Base-by-base conservation (phyloP, 2,888 invertebrate species). In the Torymus auratus region DNA sequence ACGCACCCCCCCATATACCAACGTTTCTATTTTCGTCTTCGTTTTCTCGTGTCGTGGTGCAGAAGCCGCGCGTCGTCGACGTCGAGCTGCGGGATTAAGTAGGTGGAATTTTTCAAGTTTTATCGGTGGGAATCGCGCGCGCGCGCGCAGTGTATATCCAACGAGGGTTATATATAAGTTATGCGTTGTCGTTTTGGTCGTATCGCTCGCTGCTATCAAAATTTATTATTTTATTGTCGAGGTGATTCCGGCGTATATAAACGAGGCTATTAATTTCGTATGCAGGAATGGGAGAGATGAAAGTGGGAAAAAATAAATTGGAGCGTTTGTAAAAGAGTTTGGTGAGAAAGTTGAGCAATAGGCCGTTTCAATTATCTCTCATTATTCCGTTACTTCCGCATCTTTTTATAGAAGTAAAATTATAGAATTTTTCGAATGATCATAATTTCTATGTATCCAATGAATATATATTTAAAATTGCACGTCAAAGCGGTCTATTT, bases 31-130 rank as follows among this genome's bases (percentile, higher is more conserved):
- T 74, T 72, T 69, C 73, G 11, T 61, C 56, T 67, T 56, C 41
- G 1, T 64, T 28, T 7, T 52, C 23, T 64, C 28, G 52, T 61
- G 52, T 52, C 52, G 41, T 55, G 28, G 61, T 2, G 3, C 50
- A 23, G 70, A 65, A 68, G 50, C 53, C 41, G 15, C 20, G 10
- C 12, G 64, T 23, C 15, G 15, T 14, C 50, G 68, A 62, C 53
- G 14, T 58, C 20, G 17, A 41, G 41, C 7, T 41, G 4, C 56
- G 15, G 70, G 75, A 80, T 80, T 75, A 76, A 81, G 80, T 81
- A 71, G 76, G 23, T 76, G 80, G 62, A 73, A 77, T 77, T 81
- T 73, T 81, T 81, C 77, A 80, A 20, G 50, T 55, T 72, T 76
- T 80, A 76, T 80, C 80, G 71, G 15, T 11, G 11, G 23, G 7